A percentile compares a stretch with the other conserved stretches of the same genome.
Evolutionary conservation across 1,140 invertebrate genomes (phyloP).

Genomic region (Eupristina koningsbergeri): DNA sequence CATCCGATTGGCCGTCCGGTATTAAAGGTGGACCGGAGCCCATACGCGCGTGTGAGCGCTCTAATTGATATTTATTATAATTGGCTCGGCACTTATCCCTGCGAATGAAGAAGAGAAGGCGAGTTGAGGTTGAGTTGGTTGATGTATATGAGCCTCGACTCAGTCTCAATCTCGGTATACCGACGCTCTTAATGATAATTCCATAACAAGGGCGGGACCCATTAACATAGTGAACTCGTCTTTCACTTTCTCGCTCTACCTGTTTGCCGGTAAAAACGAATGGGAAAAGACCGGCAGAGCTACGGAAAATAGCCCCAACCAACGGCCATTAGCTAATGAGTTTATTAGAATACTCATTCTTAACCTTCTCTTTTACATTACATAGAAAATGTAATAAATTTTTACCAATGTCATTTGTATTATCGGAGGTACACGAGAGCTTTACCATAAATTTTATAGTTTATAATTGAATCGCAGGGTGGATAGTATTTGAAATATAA

Average conservation of each 20-base stretch:
- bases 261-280: background rate
- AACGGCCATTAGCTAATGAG: background rate
- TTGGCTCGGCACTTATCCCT: conserved; percentile 64
- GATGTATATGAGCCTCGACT: conserved; percentile 41
- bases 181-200: conserved; percentile 56
- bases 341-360: background rate
- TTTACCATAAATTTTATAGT: too few relatives aligned
- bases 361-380: too few relatives aligned
- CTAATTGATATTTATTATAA: conserved; percentile 69
- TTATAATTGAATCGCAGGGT: too few relatives aligned
- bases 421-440: too few relatives aligned
- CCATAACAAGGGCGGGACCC: conserved; percentile 56
- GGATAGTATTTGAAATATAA: too few relatives aligned
- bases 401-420: too few relatives aligned
- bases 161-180: conserved; percentile 51
- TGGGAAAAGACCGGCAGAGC: background rate
- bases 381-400: too few relatives aligned
- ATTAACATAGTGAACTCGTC: conserved; percentile 57
- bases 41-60: conserved; percentile 30
- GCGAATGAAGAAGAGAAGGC: conserved; percentile 61
- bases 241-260: conserved; percentile 18
- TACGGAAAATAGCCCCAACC: background rate
- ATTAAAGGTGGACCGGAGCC: conserved; percentile 25
- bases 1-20: conserved; percentile 9
- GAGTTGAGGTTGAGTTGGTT: too few relatives aligned